These are phyloP conservation scores for Drosophila gaucha DNA, from an alignment of 2,888 invertebrate genomes.

Conservation along the genomic window DNA sequence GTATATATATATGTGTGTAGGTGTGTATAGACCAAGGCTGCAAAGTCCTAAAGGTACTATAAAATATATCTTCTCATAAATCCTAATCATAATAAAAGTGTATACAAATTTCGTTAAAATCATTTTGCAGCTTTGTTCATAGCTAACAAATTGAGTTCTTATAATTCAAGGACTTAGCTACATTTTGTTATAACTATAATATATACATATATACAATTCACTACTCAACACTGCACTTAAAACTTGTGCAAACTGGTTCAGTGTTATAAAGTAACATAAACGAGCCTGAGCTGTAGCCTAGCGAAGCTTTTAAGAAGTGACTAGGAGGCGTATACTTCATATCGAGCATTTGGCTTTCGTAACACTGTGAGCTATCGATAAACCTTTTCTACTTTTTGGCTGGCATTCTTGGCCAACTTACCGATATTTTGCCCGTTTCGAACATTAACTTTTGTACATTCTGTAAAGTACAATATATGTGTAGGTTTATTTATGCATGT, in stretches of 20 bases:
- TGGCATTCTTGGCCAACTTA: constrained; percentile 66
- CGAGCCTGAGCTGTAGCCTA: constrained; percentile 16
- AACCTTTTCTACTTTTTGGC: constrained; percentile 19
- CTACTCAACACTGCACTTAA: constrained; percentile 17
- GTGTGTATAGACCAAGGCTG: constrained; percentile 7
- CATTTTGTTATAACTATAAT: background rate
- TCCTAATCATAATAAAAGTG: background rate
- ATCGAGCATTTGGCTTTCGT: constrained; percentile 29
- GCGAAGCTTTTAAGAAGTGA: constrained; percentile 27
- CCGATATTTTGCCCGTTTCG: constrained; percentile 83
- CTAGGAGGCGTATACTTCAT: constrained; percentile 35
- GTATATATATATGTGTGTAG: constrained; percentile 1
- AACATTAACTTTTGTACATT: constrained; percentile 84
- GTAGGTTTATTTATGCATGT: constrained; percentile 57
- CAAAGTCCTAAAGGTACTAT: background rate
- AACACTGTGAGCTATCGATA: constrained; percentile 31
- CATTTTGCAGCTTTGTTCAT: constrained; percentile 6
- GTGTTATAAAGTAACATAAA: constrained; percentile 16
- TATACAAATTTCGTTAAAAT: background rate
- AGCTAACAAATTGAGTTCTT: constrained; percentile 20
- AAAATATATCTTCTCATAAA: background rate
- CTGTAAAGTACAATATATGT: constrained; percentile 71
- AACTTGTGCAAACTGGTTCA: constrained; percentile 2
- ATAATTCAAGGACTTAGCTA: constrained; percentile 16
- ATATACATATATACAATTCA: constrained; percentile 1